These are phyloP conservation scores for Thereva nobilitata DNA, from an alignment of 2,888 invertebrate species.

Conservation along the genomic window DNA sequence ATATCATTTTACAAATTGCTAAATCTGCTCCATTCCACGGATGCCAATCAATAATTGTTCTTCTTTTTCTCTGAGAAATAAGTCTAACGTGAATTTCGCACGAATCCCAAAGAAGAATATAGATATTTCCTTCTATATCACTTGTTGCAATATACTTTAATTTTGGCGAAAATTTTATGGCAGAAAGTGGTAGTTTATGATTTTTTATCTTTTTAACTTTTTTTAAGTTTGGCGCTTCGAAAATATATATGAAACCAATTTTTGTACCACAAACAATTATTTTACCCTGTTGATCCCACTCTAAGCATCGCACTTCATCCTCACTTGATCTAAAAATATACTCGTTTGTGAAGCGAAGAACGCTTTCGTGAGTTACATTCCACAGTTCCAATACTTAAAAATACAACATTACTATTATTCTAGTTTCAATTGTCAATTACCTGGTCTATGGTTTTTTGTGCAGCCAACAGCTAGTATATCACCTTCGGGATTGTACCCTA, in stretches of 20 bases:
- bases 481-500: constrained; percentile 52
- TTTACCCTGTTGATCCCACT: constrained; percentile 49
- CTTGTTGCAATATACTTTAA: constrained; percentile 52
- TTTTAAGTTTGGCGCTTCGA: constrained; percentile 45
- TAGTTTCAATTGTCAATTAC: background rate
- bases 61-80: constrained; percentile 44
- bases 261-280: constrained; percentile 52
- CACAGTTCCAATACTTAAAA: constrained; percentile 35
- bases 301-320: constrained; percentile 47
- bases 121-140: constrained; percentile 50
- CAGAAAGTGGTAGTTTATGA: constrained; percentile 46
- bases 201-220: constrained; percentile 44
- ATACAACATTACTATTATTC: background rate
- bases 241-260: constrained; percentile 48
- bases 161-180: constrained; percentile 51
- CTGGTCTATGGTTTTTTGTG: constrained; percentile 35
- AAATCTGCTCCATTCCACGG: constrained; percentile 58
- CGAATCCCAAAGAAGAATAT: constrained; percentile 47
- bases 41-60: constrained; percentile 57
- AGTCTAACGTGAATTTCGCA: constrained; percentile 47
- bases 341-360: constrained; percentile 1
- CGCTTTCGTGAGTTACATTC: constrained; percentile 15
- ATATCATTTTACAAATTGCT: constrained; percentile 51
- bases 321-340: background rate
- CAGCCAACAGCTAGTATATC: constrained; percentile 52